Conservation (phyloP, 2,113 vertebrate genomes). For the Epinephelus lanceolatus region DNA sequence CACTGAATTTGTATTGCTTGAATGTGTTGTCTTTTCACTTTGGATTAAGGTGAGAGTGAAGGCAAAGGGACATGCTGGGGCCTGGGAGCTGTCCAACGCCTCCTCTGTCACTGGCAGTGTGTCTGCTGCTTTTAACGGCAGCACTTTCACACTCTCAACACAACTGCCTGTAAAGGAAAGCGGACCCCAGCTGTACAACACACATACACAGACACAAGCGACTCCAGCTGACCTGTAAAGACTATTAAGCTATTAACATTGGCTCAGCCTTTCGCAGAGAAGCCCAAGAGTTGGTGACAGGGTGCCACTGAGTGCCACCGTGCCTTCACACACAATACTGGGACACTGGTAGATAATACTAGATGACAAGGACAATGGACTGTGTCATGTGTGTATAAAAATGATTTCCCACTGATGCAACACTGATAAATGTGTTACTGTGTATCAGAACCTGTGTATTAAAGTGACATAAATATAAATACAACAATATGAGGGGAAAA, state of each 20-base stretch:
- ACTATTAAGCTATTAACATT: not conserved
- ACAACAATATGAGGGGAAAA: not conserved
- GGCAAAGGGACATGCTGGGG: slow-evolving; percentile 31
- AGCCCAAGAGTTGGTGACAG: not conserved
- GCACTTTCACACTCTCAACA: slow-evolving; percentile 43
- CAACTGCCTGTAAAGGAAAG: slow-evolving; percentile 21
- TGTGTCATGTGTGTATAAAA: not conserved
- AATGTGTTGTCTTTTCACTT: slow-evolving; percentile 68
- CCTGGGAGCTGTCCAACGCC: slow-evolving; percentile 47
- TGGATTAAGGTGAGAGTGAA: slow-evolving; percentile 61
- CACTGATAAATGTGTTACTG: not conserved
- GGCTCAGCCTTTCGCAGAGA: slow-evolving; percentile 19
- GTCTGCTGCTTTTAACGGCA: slow-evolving; percentile 49
- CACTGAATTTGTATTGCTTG: slow-evolving; percentile 42
- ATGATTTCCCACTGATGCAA: not conserved
- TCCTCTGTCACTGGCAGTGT: slow-evolving; percentile 48
- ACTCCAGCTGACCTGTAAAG: not conserved
- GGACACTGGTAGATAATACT: not conserved
- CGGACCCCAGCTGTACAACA: not conserved
- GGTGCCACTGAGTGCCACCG: not conserved
- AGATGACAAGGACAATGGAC: slow-evolving; percentile 3
- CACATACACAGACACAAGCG: not conserved
- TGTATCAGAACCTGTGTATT: not conserved
- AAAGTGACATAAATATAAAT: not conserved
- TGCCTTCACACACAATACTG: not conserved